A percentile compares a stretch with the other conserved stretches of the same genome.
phyloP scores from a whole-genome alignment of 2,113 vertebrate genomes.

The Semicossyphus pulcher region DNA sequence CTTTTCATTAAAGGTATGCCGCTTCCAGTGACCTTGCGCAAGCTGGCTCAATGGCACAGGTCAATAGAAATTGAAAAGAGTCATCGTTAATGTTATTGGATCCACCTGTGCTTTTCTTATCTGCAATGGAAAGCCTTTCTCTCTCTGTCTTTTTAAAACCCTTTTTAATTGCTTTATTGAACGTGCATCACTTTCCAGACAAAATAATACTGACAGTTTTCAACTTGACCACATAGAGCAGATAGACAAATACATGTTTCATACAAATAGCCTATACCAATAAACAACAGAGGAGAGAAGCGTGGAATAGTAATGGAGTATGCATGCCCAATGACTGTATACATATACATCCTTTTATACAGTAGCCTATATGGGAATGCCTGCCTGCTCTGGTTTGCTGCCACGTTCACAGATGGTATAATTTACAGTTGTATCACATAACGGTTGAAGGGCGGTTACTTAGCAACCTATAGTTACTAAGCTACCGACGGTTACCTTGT shows the following conservation, averaged over 20 bases:
- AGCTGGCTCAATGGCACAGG: neutral
- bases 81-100: neutral
- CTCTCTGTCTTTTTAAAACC: neutral
- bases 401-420: no score
- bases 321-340: no score
- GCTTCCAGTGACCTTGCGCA: neutral
- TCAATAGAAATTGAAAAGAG: neutral
- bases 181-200: neutral
- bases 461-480: neutral
- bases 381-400: no score
- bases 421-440: no score
- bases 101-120: neutral
- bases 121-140: neutral
- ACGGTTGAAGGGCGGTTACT: no score
- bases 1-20: neutral
- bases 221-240: neutral
- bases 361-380: no score
- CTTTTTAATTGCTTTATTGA: constrained; percentile 12
- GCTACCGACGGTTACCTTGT: no score
- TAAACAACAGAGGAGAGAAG: no score
- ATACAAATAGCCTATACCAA: no score
- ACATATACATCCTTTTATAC: no score
- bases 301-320: no score
- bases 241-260: neutral
- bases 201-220: neutral